Percentiles rank a stretch among this genome's conserved stretches.
These are phyloP conservation scores for Drosophila affinis DNA, from an alignment of 2,888 invertebrate genomes.

Conservation along the genomic window DNA sequence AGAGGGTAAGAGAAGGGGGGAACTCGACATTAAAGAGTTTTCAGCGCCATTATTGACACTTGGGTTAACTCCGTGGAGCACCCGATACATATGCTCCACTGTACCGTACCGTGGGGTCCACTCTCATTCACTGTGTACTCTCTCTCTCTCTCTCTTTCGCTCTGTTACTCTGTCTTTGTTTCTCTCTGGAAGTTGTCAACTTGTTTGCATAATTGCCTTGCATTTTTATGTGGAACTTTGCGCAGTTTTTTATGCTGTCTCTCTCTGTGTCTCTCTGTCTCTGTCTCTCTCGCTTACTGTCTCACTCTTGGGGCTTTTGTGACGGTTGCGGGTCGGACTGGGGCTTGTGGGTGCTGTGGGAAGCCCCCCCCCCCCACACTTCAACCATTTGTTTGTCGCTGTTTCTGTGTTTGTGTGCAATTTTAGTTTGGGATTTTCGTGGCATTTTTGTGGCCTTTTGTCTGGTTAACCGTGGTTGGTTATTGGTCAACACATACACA, in stretches of 20 bases:
- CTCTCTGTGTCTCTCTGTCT: conserved; percentile 17
- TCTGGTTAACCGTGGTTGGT: conserved; percentile 83
- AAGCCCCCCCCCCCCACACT: too few relatives aligned
- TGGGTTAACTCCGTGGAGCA: conserved; percentile 23
- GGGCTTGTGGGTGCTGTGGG: not conserved
- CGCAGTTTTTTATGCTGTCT: conserved; percentile 56
- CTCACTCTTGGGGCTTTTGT: conserved; percentile 19
- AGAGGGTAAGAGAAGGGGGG: conserved; percentile 7
- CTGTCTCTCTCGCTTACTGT: conserved; percentile 9
- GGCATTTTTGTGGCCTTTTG: conserved; percentile 83
- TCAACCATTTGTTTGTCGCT: conserved; percentile 40
- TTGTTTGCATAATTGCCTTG: conserved; percentile 77
- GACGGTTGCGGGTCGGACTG: not conserved
- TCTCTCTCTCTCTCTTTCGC: not conserved
- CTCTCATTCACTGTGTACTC: conserved; percentile 4
- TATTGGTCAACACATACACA: conserved; percentile 71
- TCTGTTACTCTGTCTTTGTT: not conserved
- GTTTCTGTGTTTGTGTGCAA: conserved; percentile 69
- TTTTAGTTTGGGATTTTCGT: conserved; percentile 83
- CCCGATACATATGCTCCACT: not conserved
- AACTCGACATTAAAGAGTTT: conserved; percentile 58
- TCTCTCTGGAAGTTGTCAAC: conserved; percentile 71
- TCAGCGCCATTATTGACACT: conserved; percentile 79
- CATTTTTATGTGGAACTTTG: conserved; percentile 56
- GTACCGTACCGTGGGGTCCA: not conserved